Evolutionary conservation across 2,113 vertebrate genomes (phyloP).

Genomic region (Dicentrarchus labrax): DNA sequence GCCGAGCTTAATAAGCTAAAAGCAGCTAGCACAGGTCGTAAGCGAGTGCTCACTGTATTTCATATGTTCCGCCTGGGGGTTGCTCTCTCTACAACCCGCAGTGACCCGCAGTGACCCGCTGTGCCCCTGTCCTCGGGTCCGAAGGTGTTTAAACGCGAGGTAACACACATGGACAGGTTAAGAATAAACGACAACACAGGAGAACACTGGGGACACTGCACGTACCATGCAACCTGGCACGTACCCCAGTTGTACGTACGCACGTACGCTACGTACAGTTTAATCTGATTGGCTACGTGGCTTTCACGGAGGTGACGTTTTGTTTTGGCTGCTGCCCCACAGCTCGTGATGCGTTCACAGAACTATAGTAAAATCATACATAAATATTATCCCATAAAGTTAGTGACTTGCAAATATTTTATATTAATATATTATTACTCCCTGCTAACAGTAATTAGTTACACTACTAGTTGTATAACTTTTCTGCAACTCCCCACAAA

Average conservation of each 20-base stretch:
- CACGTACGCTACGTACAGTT: neutral
- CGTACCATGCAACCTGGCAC: neutral
- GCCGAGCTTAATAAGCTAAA: conserved; percentile 42
- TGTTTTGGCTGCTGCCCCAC: neutral
- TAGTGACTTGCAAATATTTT: no score
- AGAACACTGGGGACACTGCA: neutral
- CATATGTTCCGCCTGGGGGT: neutral
- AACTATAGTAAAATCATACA: no score
- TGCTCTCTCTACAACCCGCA: neutral
- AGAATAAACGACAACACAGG: neutral
- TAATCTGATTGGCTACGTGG: conserved; percentile 48
- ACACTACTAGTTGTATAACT: no score
- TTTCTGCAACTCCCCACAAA: no score
- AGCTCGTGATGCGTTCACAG: neutral
- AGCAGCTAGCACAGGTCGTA: conserved; percentile 37
- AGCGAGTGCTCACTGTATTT: no score
- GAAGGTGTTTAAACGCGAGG: neutral
- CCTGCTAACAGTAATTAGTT: no score
- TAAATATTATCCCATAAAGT: no score
- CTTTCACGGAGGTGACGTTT: neutral
- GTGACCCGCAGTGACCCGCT: no score
- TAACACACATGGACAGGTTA: neutral
- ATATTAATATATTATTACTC: no score
- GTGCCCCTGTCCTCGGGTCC: neutral
- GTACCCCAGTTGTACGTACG: neutral